Evolutionary conservation across 2,888 invertebrate genomes (phyloP), one percentile per base, ranked within the genome.

Genomic region (Brenthis hecate): DNA sequence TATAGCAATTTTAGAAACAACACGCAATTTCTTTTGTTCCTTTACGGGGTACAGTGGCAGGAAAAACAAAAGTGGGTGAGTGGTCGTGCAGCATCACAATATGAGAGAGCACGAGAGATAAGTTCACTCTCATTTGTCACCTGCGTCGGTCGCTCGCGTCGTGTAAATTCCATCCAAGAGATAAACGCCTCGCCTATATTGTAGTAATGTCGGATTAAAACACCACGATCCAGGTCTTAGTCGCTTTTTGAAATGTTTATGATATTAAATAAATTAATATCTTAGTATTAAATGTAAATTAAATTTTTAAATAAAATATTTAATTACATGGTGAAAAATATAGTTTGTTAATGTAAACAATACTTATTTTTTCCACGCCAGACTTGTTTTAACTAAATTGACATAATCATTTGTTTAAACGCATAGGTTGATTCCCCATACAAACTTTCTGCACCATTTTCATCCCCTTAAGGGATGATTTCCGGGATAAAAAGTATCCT

Each of bases 91-190:
- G 79, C 80, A 80, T 83, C 83, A 82, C 79, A 78, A 78, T 76
- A 78, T 65, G 61, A 61, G 56, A 58, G 64, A 66, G 63, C 51
- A 58, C 79, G 78, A 75, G 76, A 82, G 91, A 90, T 91, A 91
- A 89, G 85, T 80, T 70, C 82, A 78, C 81, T 79, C 86, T 91
- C 91, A 92, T 92, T 92, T 92, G 92, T 92, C 92, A 91, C 89
- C 81, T 80, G 80, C 78, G 82, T 83, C 86, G 83, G 82, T 84
- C 82, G 85, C 79, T 81, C 80, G 82, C 83, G 85, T 83, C 89
- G 85, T 89, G 91, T 90, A 89, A 87, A 91, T 91, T 90, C 89
- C 84, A 84, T 80, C 81, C 81, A 80, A 76, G 78, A 86, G 89
- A 90, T 89, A 89, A 87, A 88, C 84, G 81, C 84, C 83, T 79